Conservation (phyloP, 2,797 vertebrate species). For the Catamblyrhynchus diadema region DNA sequence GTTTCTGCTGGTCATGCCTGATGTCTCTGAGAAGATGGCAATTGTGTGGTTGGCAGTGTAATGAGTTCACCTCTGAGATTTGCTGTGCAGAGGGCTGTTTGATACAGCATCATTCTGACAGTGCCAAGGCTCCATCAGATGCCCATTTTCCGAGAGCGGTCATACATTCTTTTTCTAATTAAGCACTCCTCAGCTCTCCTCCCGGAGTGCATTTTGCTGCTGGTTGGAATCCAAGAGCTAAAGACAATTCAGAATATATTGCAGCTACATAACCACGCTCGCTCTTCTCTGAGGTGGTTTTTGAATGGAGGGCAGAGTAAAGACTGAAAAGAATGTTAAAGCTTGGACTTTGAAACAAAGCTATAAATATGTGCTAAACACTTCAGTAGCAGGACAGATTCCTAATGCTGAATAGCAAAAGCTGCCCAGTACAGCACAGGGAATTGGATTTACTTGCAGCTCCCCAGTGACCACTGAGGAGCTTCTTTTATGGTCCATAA, state of each 20-base stretch:
- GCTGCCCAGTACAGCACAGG: background rate
- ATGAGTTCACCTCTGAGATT: conserved; percentile 45
- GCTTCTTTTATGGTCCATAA: background rate
- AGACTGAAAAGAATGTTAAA: background rate
- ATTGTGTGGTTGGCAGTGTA: conserved; percentile 24
- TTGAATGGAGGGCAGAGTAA: conserved; percentile 21
- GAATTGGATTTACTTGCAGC: background rate
- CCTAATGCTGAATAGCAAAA: background rate
- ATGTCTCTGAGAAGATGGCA: conserved; percentile 45
- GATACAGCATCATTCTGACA: conserved; percentile 32
- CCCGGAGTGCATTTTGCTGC: conserved; percentile 27
- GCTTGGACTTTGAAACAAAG: background rate
- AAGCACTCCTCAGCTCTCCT: conserved; percentile 58
- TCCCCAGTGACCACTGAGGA: background rate
- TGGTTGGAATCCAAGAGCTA: conserved; percentile 48
- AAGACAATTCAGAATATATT: conserved; percentile 51
- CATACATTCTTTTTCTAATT: conserved; percentile 60
- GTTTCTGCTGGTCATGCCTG: conserved; percentile 51
- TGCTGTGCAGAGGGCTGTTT: conserved; percentile 32
- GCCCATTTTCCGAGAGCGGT: conserved; percentile 38
- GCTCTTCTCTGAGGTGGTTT: background rate
- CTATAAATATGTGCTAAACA: background rate
- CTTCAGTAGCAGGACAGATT: background rate
- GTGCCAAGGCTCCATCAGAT: conserved; percentile 53
- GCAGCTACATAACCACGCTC: background rate